These are phyloP conservation scores for Poeciliopsis paucimaculata DNA, from an alignment of 2,797 vertebrate genomes.

Conservation along the genomic window DNA sequence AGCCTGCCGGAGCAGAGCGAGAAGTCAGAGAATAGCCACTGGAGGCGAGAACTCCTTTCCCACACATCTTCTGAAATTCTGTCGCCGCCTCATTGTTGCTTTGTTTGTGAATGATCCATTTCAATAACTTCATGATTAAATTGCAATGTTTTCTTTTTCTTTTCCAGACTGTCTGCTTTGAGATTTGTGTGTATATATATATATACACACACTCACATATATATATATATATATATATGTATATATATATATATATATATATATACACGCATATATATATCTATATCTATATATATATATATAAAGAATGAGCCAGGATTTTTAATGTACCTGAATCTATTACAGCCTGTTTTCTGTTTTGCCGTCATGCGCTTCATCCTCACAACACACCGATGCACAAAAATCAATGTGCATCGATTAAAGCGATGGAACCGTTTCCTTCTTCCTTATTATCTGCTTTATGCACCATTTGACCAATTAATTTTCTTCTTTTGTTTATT, in stretches of 20 bases:
- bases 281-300: too few species aligned
- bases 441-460: background rate
- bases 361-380: background rate
- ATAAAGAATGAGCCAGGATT: background rate
- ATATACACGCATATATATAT: too few species aligned
- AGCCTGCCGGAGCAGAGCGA: background rate
- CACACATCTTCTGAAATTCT: background rate
- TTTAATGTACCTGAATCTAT: background rate
- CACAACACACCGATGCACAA: background rate
- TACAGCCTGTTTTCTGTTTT: background rate
- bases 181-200: background rate
- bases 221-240: too few species aligned
- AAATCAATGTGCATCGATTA: conserved; percentile 3
- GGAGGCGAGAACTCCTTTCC: background rate
- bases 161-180: background rate
- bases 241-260: too few species aligned
- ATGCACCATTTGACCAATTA: background rate
- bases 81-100: background rate
- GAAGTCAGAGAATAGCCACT: background rate
- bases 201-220: too few species aligned
- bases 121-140: background rate
- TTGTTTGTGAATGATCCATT: background rate
- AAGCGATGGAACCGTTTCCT: conserved; percentile 3
- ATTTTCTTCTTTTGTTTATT: conserved; percentile 11
- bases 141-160: background rate